Evolutionary conservation across 2,113 vertebrate species (phyloP).

Genomic region (Phyllostomus discolor): DNA sequence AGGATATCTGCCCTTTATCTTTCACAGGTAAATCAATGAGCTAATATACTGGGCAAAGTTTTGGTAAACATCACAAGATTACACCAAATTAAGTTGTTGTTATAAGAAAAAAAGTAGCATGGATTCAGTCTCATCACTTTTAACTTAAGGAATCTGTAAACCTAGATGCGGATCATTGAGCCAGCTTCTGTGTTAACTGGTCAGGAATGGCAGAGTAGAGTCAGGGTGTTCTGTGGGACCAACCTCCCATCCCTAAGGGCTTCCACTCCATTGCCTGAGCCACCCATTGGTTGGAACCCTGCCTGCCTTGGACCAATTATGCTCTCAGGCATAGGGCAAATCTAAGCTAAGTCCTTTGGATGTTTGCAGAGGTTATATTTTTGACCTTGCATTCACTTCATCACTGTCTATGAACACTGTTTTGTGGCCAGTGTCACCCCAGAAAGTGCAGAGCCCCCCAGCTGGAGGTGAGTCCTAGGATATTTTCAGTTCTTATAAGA

Average conservation of each 20-base stretch:
- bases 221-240: background rate
- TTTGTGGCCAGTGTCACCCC: background rate
- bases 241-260: background rate
- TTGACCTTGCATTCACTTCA: background rate
- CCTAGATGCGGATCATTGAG: background rate
- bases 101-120: background rate
- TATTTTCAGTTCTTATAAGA: background rate
- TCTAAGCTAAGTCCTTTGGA: background rate
- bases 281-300: background rate
- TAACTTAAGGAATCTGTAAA: slow-evolving; percentile 14
- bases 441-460: background rate
- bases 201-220: background rate
- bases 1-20: background rate
- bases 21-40: background rate
- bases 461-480: background rate
- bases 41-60: background rate
- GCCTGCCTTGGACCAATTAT: background rate
- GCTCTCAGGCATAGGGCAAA: background rate
- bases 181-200: background rate
- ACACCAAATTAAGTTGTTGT: background rate
- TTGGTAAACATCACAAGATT: background rate
- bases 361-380: background rate
- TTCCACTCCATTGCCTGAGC: background rate
- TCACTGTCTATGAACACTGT: background rate
- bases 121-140: background rate